These are phyloP conservation scores for Drosophila teissieri DNA, from an alignment of 1,140 invertebrate genomes.

Conservation along the genomic window DNA sequence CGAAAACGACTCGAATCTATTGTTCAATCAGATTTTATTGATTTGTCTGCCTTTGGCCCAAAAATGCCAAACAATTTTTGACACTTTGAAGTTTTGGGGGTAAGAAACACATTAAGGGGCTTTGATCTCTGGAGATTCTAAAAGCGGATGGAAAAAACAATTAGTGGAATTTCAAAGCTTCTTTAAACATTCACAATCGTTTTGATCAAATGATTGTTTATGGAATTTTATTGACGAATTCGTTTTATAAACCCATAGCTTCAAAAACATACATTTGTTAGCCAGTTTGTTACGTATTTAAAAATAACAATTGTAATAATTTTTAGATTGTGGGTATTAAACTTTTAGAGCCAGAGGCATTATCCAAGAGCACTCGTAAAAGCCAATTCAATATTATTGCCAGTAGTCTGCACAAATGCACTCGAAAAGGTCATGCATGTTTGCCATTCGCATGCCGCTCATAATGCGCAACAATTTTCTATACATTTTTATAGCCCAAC, in stretches of 20 bases:
- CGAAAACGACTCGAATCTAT: conserved; percentile 37
- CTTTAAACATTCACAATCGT: not conserved
- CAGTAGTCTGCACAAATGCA: conserved; percentile 2
- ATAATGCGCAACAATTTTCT: conserved; percentile 55
- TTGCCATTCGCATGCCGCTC: not conserved
- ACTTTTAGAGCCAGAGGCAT: not conserved
- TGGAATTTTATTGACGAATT: not conserved
- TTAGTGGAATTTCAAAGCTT: not conserved
- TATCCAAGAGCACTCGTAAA: not conserved
- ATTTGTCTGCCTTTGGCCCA: conserved; percentile 49
- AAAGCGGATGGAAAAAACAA: conserved; percentile 18
- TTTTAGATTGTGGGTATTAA: not conserved
- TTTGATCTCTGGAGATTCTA: conserved; percentile 55
- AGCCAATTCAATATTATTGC: conserved; percentile 5
- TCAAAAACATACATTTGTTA: too few species aligned
- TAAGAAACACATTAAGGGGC: conserved; percentile 53
- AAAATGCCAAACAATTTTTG: conserved; percentile 61
- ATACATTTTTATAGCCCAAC: conserved; percentile 14
- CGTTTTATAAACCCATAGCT: too few species aligned
- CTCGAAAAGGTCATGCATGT: conserved; percentile 13
- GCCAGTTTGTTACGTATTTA: too few species aligned
- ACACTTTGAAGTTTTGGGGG: conserved; percentile 60
- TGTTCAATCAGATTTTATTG: conserved; percentile 59
- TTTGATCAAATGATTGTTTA: not conserved
- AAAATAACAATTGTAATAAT: not conserved